Evolutionary conservation across 1,140 invertebrate genomes (phyloP).

Genomic region (Diorhabda sublineata): DNA sequence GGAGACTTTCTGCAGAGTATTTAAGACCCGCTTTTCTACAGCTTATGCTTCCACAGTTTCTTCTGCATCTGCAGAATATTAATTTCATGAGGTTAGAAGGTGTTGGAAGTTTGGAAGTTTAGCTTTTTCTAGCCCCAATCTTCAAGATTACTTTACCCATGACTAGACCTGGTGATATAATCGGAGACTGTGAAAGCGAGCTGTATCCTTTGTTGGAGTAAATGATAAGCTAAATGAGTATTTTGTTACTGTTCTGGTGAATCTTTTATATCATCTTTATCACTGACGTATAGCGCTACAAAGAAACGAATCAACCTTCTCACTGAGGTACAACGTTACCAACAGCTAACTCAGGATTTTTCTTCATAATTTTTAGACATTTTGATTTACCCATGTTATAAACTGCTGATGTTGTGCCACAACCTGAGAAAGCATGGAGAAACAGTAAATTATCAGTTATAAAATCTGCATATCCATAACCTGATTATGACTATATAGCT

Average conservation of each 20-base stretch:
- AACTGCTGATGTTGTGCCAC: conserved; percentile 16
- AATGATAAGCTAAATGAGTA: background rate
- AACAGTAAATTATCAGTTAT: background rate
- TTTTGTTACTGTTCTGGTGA: background rate
- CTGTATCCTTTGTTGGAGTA: background rate
- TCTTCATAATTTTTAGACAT: conserved; percentile 6
- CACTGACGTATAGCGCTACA: background rate
- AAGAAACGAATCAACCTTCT: conserved; percentile 16
- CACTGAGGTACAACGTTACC: background rate
- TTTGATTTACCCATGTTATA: conserved; percentile 10
- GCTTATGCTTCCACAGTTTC: background rate
- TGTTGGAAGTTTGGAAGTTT: background rate
- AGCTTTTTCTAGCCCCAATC: too few species aligned
- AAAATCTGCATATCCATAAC: background rate
- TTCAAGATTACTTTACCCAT: too few species aligned
- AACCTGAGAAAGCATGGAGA: conserved; percentile 16
- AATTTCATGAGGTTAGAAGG: background rate
- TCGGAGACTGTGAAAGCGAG: too few species aligned
- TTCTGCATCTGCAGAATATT: background rate
- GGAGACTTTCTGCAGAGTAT: background rate
- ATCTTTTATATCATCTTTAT: conserved; percentile 4
- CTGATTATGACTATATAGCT: background rate
- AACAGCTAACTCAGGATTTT: conserved; percentile 3
- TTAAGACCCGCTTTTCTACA: background rate
- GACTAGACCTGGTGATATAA: too few species aligned